Evolutionary conservation across 1,140 invertebrate species (phyloP).

Genomic region (Halictus rubicundus): DNA sequence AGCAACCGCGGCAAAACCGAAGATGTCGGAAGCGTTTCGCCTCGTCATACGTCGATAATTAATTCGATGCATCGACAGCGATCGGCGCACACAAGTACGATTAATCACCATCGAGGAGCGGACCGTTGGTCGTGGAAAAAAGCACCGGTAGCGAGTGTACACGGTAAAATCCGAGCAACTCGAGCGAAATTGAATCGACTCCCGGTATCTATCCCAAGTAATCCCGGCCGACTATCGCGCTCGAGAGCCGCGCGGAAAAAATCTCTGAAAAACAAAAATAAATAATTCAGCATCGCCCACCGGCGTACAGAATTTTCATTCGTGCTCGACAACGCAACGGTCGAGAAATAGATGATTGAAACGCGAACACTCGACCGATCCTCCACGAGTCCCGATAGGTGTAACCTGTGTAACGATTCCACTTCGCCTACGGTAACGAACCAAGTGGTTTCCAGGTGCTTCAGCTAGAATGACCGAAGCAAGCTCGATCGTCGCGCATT

Average conservation of each 20-base stretch:
- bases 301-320: background rate
- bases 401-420: background rate
- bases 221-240: no score
- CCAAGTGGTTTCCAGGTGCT: background rate
- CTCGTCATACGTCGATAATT: slow-evolving; percentile 27
- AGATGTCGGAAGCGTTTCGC: background rate
- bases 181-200: no score
- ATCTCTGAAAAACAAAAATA: no score
- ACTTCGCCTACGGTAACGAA: background rate
- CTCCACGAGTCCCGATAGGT: background rate
- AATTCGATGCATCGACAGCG: background rate
- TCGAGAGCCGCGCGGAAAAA: no score
- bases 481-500: background rate
- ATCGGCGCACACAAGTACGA: background rate
- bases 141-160: background rate
- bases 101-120: slow-evolving; percentile 12
- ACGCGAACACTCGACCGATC: background rate
- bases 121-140: background rate
- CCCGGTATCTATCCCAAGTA: no score
- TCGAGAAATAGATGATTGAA: background rate
- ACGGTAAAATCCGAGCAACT: background rate
- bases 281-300: no score
- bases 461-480: background rate
- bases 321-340: background rate
- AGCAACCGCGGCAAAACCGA: background rate